phyloP scores from a whole-genome alignment of 2,797 vertebrate genomes.

The Sebastes ruberrimus region DNA sequence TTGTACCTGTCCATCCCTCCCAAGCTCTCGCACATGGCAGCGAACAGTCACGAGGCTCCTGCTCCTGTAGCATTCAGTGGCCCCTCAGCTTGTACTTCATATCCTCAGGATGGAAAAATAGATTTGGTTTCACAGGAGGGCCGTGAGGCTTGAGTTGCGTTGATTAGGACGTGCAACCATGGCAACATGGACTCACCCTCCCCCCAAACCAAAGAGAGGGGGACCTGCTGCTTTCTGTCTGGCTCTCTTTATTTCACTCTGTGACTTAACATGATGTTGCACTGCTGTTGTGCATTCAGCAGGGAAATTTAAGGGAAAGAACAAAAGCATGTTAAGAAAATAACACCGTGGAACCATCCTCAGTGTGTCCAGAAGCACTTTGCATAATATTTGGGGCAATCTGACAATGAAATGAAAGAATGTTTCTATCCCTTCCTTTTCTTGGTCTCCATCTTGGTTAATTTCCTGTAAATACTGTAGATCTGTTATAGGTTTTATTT shows the following conservation, averaged over 20 bases:
- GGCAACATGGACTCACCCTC: slow-evolving; percentile 42
- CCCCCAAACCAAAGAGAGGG: slow-evolving; percentile 12
- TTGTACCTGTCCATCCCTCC: not conserved
- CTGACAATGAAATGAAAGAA: not conserved
- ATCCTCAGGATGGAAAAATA: slow-evolving; percentile 66
- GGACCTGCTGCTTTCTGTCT: slow-evolving; percentile 37
- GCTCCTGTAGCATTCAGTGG: slow-evolving; percentile 17
- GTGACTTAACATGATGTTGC: slow-evolving; percentile 9
- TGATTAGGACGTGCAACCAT: slow-evolving; percentile 61
- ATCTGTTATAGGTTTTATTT: not conserved
- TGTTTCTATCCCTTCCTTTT: not conserved
- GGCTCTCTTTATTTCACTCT: slow-evolving; percentile 16
- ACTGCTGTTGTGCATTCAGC: slow-evolving; percentile 10
- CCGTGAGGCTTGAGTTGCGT: slow-evolving; percentile 48
- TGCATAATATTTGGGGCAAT: not conserved
- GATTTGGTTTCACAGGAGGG: slow-evolving; percentile 67
- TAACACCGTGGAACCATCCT: not conserved
- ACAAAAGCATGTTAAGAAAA: not conserved
- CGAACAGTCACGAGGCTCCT: slow-evolving; percentile 29
- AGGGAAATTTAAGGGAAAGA: not conserved
- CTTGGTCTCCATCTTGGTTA: not conserved
- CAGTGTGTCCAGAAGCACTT: not conserved
- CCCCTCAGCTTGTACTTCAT: slow-evolving; percentile 47
- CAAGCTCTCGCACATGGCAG: slow-evolving; percentile 21
- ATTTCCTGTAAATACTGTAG: not conserved